These are phyloP conservation scores for Bos javanicus DNA, from an alignment of 2,113 vertebrate genomes.

Conservation along the genomic window DNA sequence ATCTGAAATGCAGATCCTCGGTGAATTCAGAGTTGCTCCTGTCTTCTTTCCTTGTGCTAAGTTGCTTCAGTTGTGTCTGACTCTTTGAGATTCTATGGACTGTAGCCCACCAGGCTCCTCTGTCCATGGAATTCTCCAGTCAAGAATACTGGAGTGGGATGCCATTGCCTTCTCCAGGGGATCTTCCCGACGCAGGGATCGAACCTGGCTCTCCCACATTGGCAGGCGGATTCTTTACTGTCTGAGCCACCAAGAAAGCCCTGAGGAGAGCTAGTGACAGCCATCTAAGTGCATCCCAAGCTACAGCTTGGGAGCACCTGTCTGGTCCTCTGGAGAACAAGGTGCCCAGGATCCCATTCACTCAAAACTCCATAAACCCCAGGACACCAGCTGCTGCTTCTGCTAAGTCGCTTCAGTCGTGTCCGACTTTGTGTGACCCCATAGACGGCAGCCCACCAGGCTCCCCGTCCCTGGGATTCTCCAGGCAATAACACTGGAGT, in stretches of 20 bases:
- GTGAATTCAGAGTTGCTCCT: neutral
- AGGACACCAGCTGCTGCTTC: neutral
- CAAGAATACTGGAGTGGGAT: neutral
- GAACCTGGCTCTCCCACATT: neutral
- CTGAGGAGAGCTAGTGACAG: neutral
- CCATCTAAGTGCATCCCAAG: neutral
- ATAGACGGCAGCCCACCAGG: neutral
- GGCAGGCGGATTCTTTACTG: neutral
- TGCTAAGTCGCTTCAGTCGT: neutral
- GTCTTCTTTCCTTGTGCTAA: neutral
- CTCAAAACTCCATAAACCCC: neutral
- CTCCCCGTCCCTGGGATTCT: neutral
- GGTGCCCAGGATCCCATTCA: too few species aligned
- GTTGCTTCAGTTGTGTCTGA: neutral
- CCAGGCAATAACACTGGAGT: neutral
- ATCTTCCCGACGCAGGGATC: accelerated
- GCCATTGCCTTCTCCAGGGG: neutral
- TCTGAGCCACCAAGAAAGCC: neutral
- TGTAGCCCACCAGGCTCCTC: neutral
- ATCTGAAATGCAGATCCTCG: neutral
- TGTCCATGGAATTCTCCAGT: neutral
- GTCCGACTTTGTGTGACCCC: neutral
- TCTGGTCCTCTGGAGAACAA: neutral
- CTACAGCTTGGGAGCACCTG: accelerated
- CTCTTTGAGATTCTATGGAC: neutral